Conservation (phyloP, 2,888 invertebrate species). For the Ormyrus nitidulus region DNA sequence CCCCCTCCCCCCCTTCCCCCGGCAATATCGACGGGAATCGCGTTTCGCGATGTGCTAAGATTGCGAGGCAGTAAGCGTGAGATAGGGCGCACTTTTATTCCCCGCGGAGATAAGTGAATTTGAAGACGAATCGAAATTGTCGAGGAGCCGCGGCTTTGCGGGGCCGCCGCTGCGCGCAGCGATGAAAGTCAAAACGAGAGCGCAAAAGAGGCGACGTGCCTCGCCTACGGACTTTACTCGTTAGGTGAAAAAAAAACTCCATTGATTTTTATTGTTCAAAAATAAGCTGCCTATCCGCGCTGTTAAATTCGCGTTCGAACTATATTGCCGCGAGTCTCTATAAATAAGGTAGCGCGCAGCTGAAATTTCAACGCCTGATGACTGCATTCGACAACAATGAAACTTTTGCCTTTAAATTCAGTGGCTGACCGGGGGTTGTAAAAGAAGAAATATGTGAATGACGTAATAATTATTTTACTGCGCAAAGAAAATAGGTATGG, state of each 20-base stretch:
- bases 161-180: not conserved
- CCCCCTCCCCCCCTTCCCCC: too few relatives aligned
- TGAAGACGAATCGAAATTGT: slow-evolving; percentile 56
- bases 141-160: not conserved
- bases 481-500: too few relatives aligned
- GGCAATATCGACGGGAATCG: not conserved
- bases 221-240: slow-evolving; percentile 60
- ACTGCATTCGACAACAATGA: too few relatives aligned
- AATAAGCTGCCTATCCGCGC: slow-evolving; percentile 59
- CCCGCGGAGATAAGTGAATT: slow-evolving; percentile 39
- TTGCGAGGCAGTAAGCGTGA: slow-evolving; percentile 4
- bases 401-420: too few relatives aligned
- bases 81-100: not conserved
- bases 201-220: slow-evolving; percentile 61
- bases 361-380: not conserved
- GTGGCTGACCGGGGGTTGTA: too few relatives aligned
- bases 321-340: not conserved
- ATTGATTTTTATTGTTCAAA: slow-evolving; percentile 68
- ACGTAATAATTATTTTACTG: too few relatives aligned
- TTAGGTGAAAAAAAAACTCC: slow-evolving; percentile 37
- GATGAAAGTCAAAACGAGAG: slow-evolving; percentile 20
- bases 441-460: too few relatives aligned
- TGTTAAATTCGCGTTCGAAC: not conserved
- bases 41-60: not conserved
- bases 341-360: slow-evolving; percentile 10